These are phyloP conservation scores for Platorchestia sp. DNA, from an alignment of 1,140 invertebrate genomes.

Conservation along the genomic window DNA sequence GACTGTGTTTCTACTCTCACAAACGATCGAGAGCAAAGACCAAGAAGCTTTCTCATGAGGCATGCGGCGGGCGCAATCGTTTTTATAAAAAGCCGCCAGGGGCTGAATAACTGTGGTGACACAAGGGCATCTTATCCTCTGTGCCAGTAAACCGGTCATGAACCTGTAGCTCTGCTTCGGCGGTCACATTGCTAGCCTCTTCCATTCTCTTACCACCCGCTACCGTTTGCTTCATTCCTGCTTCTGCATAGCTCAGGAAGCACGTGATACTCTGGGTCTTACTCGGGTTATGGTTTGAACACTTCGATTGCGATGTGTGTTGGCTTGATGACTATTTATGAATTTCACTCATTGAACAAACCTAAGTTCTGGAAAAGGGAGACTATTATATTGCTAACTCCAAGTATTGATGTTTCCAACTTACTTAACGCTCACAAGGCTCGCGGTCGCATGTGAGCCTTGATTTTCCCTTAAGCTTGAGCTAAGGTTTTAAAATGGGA, in stretches of 20 bases:
- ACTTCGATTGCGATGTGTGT: neutral
- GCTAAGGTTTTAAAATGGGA: neutral
- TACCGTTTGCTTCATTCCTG: neutral
- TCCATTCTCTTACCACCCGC: neutral
- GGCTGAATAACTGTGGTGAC: constrained; percentile 32
- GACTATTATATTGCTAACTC: no score
- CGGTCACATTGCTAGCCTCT: neutral
- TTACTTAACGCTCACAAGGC: neutral
- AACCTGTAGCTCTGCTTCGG: neutral
- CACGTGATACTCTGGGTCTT: neutral
- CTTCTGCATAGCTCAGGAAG: neutral
- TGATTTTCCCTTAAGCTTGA: neutral
- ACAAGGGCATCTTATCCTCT: constrained; percentile 17
- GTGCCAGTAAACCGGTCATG: constrained; percentile 44
- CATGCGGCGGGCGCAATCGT: neutral
- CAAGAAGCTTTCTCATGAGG: neutral
- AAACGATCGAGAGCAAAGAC: neutral
- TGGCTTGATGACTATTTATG: neutral
- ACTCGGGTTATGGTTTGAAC: neutral
- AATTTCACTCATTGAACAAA: no score
- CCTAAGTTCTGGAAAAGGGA: no score
- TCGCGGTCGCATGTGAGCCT: neutral
- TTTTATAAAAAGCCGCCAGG: neutral
- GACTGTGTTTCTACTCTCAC: neutral
- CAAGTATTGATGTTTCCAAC: no score